Conservation (phyloP, 2,888 invertebrate genomes). For the Meghimatium bilineatum region DNA sequence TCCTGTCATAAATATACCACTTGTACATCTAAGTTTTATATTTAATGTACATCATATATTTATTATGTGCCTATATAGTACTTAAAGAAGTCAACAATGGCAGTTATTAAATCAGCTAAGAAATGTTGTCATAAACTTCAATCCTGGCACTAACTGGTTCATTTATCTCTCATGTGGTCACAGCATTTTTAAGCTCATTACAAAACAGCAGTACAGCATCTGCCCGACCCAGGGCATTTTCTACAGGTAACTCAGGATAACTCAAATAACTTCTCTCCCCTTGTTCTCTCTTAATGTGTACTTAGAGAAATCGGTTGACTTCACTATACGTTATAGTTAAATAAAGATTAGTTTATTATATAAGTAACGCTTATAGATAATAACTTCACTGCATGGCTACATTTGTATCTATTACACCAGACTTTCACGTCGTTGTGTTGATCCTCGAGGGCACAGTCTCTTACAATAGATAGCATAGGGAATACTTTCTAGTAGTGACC, state of each 20-base stretch:
- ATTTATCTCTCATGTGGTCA: conserved; percentile 11
- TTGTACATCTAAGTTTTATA: neutral
- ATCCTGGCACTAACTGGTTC: neutral
- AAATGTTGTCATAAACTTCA: neutral
- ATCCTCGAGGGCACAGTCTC: neutral
- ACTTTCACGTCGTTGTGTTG: no score
- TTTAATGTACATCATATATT: neutral
- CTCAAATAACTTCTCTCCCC: neutral
- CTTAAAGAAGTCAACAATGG: neutral
- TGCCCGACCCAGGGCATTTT: conserved; percentile 43
- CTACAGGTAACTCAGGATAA: conserved; percentile 46
- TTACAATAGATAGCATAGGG: no score
- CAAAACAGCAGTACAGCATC: conserved; percentile 33
- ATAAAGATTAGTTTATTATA: neutral
- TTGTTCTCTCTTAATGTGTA: neutral
- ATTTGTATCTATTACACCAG: neutral
- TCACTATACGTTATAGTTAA: neutral
- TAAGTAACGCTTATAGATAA: neutral
- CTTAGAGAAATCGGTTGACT: neutral
- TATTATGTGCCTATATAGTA: neutral
- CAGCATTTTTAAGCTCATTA: conserved; percentile 48
- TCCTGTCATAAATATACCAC: neutral
- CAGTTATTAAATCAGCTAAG: neutral
- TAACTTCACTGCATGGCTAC: conserved; percentile 2
- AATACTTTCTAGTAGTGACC: no score